Conservation (phyloP, 2,113 vertebrate genomes). For the Gobio gobio region DNA sequence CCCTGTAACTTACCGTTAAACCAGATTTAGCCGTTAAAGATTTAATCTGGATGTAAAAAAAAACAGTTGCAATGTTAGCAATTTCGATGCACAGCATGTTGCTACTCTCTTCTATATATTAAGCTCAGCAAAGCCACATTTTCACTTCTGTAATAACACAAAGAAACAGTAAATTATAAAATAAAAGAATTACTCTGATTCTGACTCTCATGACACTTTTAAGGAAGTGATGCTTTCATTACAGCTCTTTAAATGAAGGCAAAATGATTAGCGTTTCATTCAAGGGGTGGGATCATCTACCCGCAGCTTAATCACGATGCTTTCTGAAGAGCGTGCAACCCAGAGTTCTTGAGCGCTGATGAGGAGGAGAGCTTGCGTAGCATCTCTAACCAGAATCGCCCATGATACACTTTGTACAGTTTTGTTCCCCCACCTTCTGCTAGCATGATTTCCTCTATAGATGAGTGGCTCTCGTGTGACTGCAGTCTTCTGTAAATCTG, state of each 20-base stretch:
- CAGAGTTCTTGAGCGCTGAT: not conserved
- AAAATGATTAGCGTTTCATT: not conserved
- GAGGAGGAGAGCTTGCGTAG: not conserved
- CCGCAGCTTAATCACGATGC: not conserved
- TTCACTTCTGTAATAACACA: not conserved
- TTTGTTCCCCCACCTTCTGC: not conserved
- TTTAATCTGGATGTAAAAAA: slow-evolving; percentile 7
- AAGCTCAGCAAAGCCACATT: not conserved
- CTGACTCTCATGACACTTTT: not conserved
- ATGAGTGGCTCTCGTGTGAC: slow-evolving; percentile 12
- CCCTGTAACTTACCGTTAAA: not conserved
- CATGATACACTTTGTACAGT: not conserved
- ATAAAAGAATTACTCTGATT: not conserved
- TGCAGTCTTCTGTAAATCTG: slow-evolving; percentile 21
- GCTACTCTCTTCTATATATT: not conserved
- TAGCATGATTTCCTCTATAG: slow-evolving; percentile 4
- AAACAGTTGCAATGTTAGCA: not conserved
- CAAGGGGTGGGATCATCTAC: not conserved
- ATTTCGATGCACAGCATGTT: not conserved
- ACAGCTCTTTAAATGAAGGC: not conserved
- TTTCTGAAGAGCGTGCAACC: not conserved
- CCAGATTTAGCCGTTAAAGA: not conserved
- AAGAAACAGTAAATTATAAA: not conserved
- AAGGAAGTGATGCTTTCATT: not conserved
- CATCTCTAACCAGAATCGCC: not conserved